Base-by-base conservation (phyloP, 2,113 vertebrate genomes). In the Seriola rivoliana region DNA sequence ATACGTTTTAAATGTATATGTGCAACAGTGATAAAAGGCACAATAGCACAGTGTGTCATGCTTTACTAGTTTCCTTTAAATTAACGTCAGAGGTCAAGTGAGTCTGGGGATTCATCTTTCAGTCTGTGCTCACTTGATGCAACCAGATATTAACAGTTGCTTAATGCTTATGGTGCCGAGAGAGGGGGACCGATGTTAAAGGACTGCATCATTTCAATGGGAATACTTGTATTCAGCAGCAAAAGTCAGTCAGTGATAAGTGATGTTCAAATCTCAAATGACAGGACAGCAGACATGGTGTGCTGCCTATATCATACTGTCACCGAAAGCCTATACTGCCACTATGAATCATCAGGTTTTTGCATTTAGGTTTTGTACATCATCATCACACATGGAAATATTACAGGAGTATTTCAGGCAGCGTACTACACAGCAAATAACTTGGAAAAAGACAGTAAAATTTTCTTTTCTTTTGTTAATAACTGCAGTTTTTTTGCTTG, bases 21-120 rank as follows among this genome's bases (percentile, higher is more conserved):
- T 94, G 92, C 90, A 94, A 93, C 87, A 86, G 88, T 93, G 91
- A 94, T 91, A 87, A 92, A 95, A 95, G 94, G 94, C 94, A 95
- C 94, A 88, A 92, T 92, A 92, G 92, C 93, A 93, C 92, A 93
- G 91, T 93, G 89, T 90, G 91, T 94, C 89, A 92, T 92, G 92
- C 89, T 93, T 91, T 75, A 82, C 86, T 90, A 72, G 81, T 84
- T 90, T 91, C 88, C 90, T 85, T 93, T 88, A 85, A 91, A 88
- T 82, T 79, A 83, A 79, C 73, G 13, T 80, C 79, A 83, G 83
- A 88, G 74, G 75, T 87, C 63, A 69, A 81, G 84, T 57, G 76
- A 85, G 65, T 57, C 34, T 36, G 71, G 71, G 63, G 65, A 75
- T 81, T 73, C 34, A 54, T 64, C 38, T 72, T 68, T 87, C 75